These are phyloP conservation scores for Andrena fulva DNA, from an alignment of 2,888 invertebrate genomes.

Conservation along the genomic window DNA sequence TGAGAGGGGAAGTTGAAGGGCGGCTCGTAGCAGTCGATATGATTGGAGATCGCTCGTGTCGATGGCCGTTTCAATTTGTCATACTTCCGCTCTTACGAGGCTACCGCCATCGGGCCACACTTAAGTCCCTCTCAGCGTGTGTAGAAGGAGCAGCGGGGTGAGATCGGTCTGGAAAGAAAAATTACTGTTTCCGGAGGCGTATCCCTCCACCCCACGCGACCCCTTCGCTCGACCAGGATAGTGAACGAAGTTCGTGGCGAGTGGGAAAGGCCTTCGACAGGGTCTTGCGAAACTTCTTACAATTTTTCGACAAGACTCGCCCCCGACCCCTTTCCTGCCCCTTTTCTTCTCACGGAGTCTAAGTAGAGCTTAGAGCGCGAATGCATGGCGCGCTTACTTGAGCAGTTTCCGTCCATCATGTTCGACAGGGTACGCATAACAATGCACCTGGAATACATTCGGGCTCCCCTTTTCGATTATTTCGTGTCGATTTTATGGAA, in stretches of 20 bases:
- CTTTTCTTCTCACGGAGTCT: conserved; percentile 27
- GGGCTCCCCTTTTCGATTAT: conserved; percentile 1
- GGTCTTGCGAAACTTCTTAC: conserved; percentile 70
- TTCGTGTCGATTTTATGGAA: neutral
- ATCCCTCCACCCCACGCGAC: conserved; percentile 18
- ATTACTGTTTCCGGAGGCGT: conserved; percentile 67
- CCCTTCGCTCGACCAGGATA: conserved; percentile 34
- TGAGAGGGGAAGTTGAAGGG: conserved; percentile 37
- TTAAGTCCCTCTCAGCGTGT: conserved; percentile 60
- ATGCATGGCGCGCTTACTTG: conserved; percentile 45
- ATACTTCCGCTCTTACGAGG: conserved; percentile 68
- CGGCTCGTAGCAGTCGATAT: conserved; percentile 54
- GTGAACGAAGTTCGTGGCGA: conserved; percentile 53
- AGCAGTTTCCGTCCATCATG: conserved; percentile 52
- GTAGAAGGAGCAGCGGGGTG: conserved; percentile 22
- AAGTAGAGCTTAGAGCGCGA: conserved; percentile 49
- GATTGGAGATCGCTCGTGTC: conserved; percentile 70
- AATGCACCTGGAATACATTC: conserved; percentile 10
- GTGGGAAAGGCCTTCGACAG: conserved; percentile 64
- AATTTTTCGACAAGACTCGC: conserved; percentile 68
- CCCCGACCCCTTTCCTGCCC: conserved; percentile 12
- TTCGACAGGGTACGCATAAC: conserved; percentile 8
- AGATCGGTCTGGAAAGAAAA: conserved; percentile 61
- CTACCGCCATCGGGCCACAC: conserved; percentile 40
- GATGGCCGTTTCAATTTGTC: conserved; percentile 77